Evolutionary conservation across 2,888 invertebrate genomes (phyloP), one percentile per base, ranked within the genome.

Genomic region (Chalcosyrphus nemorum): DNA sequence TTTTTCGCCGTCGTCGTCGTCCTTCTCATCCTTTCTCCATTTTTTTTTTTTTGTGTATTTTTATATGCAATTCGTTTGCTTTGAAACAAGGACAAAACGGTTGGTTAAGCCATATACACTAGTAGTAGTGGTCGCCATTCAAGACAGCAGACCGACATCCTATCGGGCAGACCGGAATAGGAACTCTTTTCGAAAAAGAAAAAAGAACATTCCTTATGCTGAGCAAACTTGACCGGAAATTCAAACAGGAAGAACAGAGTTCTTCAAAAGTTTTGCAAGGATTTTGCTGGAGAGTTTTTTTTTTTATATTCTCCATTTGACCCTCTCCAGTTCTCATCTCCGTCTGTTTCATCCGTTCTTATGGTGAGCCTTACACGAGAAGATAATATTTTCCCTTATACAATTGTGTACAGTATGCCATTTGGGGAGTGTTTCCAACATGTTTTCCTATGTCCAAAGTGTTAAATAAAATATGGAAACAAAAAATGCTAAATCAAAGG

Each of bases 151-250:
- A 15, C 72, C 77, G 47, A 77, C 77, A 71, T 82, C 66, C 77
- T 82, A 68, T 74, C 68, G 68, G 74, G 5, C 68, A 78, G 68
- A 80, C 84, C 84, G 80, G 84, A 84, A 84, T 84, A 84, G 74
- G 65, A 84, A 84, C 84, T 84, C 84, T 78, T 84, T 84, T 84
- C 74, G 72, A 78, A 84, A 78, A 84, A 84, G 68, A 80, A 84
- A 84, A n/a, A n/a, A n/a, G n/a, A n/a, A n/a, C n/a, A n/a, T n/a
- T n/a, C 78, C 84, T 84, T 84, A 80, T 80, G 84, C 71, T 84
- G 80, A 84, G 61, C 84, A 84, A 84, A 80, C 84, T 84, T 84
- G 84, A 84, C 84, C 84, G 78, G 80, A 84, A 84, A 84, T 84
- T 84, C 80, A 84, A 84, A 84, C 84, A 78, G 84, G 84, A 84